Percentiles rank a stretch among this genome's conserved stretches.
These are phyloP conservation scores for Brachirus orientalis DNA, from an alignment of 2,113 vertebrate genomes.

Conservation along the genomic window DNA sequence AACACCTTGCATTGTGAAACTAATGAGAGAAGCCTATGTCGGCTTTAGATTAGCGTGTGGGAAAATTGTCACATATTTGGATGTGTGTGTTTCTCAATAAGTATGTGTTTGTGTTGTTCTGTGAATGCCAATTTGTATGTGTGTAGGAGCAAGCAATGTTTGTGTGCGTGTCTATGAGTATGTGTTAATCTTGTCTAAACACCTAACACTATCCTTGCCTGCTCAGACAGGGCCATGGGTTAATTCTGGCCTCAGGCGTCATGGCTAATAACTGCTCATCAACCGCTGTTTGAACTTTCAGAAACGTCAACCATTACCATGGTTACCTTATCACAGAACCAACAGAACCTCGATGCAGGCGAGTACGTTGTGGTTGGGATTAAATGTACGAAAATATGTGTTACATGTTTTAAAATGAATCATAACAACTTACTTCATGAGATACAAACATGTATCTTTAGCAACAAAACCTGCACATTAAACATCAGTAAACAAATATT, in stretches of 20 bases:
- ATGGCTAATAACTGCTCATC: constrained; percentile 79
- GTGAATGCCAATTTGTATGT: constrained; percentile 33
- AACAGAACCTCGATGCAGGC: constrained; percentile 18
- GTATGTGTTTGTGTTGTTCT: constrained; percentile 23
- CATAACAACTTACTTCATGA: neutral
- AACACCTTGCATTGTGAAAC: constrained; percentile 63
- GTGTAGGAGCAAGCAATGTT: constrained; percentile 53
- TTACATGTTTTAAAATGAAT: neutral
- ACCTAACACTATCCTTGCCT: constrained; percentile 79
- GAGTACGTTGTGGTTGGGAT: neutral
- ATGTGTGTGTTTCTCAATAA: constrained; percentile 35
- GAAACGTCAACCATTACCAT: constrained; percentile 44
- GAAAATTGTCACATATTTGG: constrained; percentile 29
- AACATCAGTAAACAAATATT: constrained; percentile 10
- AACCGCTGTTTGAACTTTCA: constrained; percentile 79
- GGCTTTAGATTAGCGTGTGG: constrained; percentile 13
- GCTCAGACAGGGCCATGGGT: constrained; percentile 82
- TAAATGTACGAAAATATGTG: neutral
- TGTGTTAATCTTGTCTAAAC: constrained; percentile 78
- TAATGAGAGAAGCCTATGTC: constrained; percentile 40
- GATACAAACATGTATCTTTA: no score
- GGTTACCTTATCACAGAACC: constrained; percentile 60
- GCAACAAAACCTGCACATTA: no score
- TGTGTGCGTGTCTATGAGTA: constrained; percentile 58
- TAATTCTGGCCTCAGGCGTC: constrained; percentile 79